Base-by-base conservation (phyloP, 2,113 vertebrate species). In the Struthio camelus region DNA sequence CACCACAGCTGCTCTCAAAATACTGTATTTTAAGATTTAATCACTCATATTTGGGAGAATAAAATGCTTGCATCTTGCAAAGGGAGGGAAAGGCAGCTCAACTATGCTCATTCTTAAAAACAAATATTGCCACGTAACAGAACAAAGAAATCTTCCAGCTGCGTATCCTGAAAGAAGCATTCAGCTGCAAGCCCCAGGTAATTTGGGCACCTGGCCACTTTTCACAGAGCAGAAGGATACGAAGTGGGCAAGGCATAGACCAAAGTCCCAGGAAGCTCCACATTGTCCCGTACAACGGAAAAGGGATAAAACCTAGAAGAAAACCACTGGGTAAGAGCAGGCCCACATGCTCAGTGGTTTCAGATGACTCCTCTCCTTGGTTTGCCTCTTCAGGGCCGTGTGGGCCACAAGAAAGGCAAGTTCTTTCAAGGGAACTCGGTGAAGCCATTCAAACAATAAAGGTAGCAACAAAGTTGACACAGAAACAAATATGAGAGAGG, bases 401-500 rank as follows among this genome's bases (percentile, higher is more conserved):
- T 70, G 66, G 78, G 62, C 54, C 15, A 54, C 28, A 42, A 80
- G 71, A 73, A 85, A 90, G 64, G 46, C 71, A 94, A 94, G 87
- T 64, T 83, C 40, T 76, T 89, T 91, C 85, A 89, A 80, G 76
- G 85, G 36, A 89, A 59, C 81, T 83, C 59, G 24, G 36, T 64
- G 76, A 80, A 62, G 81, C 53, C 87, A 89, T 67, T 40, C 32
- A 72, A 96, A 84, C 82, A 92, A 85, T 81, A 96, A 93, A 92
- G 80, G 59, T 54, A 92, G 38, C 38, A 89, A 40, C 10, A 75
- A 90, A 84, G 42, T 90, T 64, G 67, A 94, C 61, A 90, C 61
- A 79, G 56, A 87, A 78, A 76, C 28, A 87, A 92, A 16, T 62
- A 79, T 0, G 28, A 77, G 66, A 54, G 24, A 42, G 71, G 40